Evolutionary conservation across 2,888 invertebrate species (phyloP).

Genomic region (Ischnus inquisitorius): DNA sequence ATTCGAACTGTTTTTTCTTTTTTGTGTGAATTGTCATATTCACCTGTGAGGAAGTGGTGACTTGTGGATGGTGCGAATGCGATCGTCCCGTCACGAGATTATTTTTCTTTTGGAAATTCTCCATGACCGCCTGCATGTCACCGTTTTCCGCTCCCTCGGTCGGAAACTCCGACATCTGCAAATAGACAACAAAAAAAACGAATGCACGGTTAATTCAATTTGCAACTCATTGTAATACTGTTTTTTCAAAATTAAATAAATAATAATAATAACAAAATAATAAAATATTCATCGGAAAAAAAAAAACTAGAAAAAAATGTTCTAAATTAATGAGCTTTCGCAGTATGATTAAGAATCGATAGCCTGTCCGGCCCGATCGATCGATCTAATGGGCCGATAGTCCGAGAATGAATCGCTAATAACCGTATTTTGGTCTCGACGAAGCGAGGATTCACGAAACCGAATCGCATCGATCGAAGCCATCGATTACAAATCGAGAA

Average conservation of each 20-base stretch:
- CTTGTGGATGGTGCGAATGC: constrained; percentile 85
- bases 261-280: too few species aligned
- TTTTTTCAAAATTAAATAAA: too few species aligned
- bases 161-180: constrained; percentile 87
- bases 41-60: constrained; percentile 88
- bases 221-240: background rate
- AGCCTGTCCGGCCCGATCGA: background rate
- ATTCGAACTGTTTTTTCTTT: background rate
- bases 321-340: background rate
- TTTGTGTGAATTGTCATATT: constrained; percentile 41
- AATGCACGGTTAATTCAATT: background rate
- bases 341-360: background rate
- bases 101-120: constrained; percentile 90
- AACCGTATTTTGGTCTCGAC: background rate
- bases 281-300: too few species aligned
- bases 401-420: constrained; percentile 1
- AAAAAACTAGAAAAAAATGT: background rate
- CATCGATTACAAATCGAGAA: background rate
- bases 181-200: constrained; percentile 43
- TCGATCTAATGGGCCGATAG: background rate
- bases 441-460: background rate
- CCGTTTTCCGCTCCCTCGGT: constrained; percentile 88
- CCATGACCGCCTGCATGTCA: constrained; percentile 90
- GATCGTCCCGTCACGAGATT: constrained; percentile 83
- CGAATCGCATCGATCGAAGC: constrained; percentile 15